These are phyloP conservation scores for Cephus runcator DNA, from an alignment of 2,888 invertebrate genomes.

Conservation along the genomic window DNA sequence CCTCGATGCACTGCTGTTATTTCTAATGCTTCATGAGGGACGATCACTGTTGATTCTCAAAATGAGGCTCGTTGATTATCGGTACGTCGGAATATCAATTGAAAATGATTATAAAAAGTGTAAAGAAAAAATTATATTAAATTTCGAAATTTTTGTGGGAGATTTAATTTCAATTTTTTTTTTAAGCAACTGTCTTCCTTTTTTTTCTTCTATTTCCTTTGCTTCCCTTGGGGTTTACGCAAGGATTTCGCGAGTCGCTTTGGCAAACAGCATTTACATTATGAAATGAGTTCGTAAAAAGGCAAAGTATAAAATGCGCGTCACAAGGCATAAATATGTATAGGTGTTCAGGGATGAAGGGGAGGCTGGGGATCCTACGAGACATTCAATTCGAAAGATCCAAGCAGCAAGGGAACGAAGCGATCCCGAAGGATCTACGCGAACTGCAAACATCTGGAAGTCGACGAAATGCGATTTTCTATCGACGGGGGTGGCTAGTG, in stretches of 20 bases:
- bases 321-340: constrained; percentile 43
- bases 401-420: constrained; percentile 14
- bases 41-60: too few species aligned
- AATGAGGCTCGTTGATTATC: too few species aligned
- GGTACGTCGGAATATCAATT: too few species aligned
- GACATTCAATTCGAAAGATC: constrained; percentile 25
- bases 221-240: neutral
- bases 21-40: too few species aligned
- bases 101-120: too few species aligned
- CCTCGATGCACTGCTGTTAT: too few species aligned
- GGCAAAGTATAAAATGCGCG: constrained; percentile 41
- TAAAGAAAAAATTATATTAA: too few species aligned
- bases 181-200: neutral
- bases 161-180: too few species aligned
- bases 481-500: constrained; percentile 26
- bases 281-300: constrained; percentile 58
- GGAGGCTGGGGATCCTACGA: constrained; percentile 15
- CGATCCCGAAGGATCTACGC: constrained; percentile 18
- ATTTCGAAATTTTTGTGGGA: too few species aligned
- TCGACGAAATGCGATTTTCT: constrained; percentile 43
- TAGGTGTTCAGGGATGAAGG: constrained; percentile 21
- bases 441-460: constrained; percentile 32
- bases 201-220: neutral
- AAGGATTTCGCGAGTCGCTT: constrained; percentile 11
- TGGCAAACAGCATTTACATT: constrained; percentile 62